phyloP scores from a whole-genome alignment of 2,113 vertebrate genomes.

The Pyrgilauda ruficollis region DNA sequence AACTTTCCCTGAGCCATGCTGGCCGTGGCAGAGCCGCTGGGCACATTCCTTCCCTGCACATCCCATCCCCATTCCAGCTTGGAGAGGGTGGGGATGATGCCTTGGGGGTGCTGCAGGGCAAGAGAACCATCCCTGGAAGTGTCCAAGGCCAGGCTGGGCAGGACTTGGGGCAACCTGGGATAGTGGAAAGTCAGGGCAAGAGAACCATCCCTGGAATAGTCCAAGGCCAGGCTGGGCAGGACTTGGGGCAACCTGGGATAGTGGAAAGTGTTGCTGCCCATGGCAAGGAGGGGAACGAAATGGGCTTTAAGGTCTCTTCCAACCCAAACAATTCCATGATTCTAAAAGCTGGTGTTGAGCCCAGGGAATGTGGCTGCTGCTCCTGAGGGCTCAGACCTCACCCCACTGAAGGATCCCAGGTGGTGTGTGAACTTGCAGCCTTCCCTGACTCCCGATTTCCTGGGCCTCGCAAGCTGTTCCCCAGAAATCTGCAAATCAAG shows the following conservation, averaged over 20 bases:
- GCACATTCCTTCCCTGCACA: background rate
- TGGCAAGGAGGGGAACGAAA: background rate
- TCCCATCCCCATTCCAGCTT: background rate
- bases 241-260: background rate
- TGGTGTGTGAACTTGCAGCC: background rate
- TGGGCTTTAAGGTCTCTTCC: background rate
- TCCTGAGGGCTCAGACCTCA: background rate
- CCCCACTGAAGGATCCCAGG: background rate
- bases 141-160: background rate
- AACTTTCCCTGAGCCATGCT: background rate
- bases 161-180: background rate
- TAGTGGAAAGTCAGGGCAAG: background rate
- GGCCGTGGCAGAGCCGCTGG: accelerated
- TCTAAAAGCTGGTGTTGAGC: background rate
- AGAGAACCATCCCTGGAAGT: background rate
- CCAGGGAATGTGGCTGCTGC: background rate
- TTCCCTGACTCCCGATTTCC: background rate
- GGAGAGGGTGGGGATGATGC: background rate
- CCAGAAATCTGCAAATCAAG: conserved; percentile 38
- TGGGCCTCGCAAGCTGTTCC: background rate
- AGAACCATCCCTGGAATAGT: background rate
- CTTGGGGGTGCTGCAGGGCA: background rate
- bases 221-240: background rate
- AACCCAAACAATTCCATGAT: background rate
- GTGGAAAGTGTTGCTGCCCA: background rate